Base-by-base conservation (phyloP, 2,797 vertebrate species). In the Leptodactylus fallax region DNA sequence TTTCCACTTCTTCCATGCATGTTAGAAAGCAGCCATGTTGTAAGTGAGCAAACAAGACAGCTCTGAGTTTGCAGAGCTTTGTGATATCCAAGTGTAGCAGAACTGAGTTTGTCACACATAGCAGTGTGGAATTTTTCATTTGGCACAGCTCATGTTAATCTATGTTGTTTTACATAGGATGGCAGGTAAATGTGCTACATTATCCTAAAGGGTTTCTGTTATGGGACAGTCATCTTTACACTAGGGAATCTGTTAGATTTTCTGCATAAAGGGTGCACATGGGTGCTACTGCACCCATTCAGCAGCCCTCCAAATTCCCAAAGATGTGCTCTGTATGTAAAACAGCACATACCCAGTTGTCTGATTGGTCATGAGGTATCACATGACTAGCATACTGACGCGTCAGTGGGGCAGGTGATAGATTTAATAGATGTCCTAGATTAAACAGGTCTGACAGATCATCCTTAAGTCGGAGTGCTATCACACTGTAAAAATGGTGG, bases 11-110 rank as follows among this genome's bases (percentile, higher is more conserved):
- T 56, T 21, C 21, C 65, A 1, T 79, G 23, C 21, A 36, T 27
- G 6, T 36, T 60, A 21, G n/a, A n/a, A 27, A 71, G 56, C 56
- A 25, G 71, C 56, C 83, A 85, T 77, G 51, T 76, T 77, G 69
- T 51, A 72, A 23, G 3, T 6, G 45, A 58, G 56, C 60, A 85
- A 77, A 74, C 69, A 76, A 51, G 71, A 23, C 60, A 19, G 60
- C 49, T 58, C 27, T 74, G 69, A 60, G 12, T 14, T 45, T 63
- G 56, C 12, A 4, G 58, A n/a, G 10, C 19, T 80, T 76, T 51
- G 49, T 51, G 49, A 9, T 14, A 13, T 13, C n/a, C n/a, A 23
- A 51, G 13, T 74, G 74, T 53, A 77, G 47, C 49, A 53, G 71
- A 49, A 45, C 47, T 74, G 47, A 74, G 71, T 21, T 74, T 74